Percentiles rank a stretch among this genome's conserved stretches.
These are phyloP conservation scores for Thera obeliscata DNA, from an alignment of 2,888 invertebrate species.

Conservation along the genomic window DNA sequence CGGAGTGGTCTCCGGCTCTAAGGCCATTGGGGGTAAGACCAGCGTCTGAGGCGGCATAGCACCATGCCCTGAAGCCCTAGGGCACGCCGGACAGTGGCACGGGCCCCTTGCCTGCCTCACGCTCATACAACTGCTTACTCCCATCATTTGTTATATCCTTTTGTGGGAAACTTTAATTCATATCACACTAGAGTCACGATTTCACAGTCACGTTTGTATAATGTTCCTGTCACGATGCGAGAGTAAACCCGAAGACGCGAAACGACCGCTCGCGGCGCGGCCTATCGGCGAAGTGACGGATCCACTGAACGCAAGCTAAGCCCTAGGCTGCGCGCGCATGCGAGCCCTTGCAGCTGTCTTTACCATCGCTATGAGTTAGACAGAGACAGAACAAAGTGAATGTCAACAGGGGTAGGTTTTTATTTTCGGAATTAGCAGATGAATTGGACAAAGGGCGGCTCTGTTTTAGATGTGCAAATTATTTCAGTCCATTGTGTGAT, in stretches of 20 bases:
- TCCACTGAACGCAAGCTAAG: constrained; percentile 35
- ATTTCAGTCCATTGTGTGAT: constrained; percentile 42
- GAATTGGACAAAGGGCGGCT: constrained; percentile 50
- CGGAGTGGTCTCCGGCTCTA: constrained; percentile 76
- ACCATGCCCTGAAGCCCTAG: constrained; percentile 72
- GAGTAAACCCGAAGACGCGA: constrained; percentile 39
- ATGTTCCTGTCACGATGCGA: constrained; percentile 17
- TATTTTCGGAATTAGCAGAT: constrained; percentile 52
- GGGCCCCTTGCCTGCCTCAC: constrained; percentile 82
- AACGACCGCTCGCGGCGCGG: constrained; percentile 70
- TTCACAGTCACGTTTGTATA: constrained; percentile 36
- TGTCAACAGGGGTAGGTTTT: constrained; percentile 53
- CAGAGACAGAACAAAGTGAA: constrained; percentile 46
- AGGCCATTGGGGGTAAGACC: constrained; percentile 77
- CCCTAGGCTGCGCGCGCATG: constrained; percentile 57
- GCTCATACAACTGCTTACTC: constrained; percentile 84
- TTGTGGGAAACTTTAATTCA: constrained; percentile 42
- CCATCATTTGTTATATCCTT: constrained; percentile 71
- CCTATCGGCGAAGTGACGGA: constrained; percentile 69
- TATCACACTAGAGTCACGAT: constrained; percentile 41
- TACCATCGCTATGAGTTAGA: constrained; percentile 33
- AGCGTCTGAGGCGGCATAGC: constrained; percentile 75
- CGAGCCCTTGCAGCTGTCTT: constrained; percentile 44
- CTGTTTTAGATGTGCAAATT: constrained; percentile 44
- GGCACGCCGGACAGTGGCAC: constrained; percentile 83